Evolutionary conservation across 2,797 vertebrate species (phyloP), one percentile per base, ranked within the genome.

Genomic region (Margarornis squamiger): DNA sequence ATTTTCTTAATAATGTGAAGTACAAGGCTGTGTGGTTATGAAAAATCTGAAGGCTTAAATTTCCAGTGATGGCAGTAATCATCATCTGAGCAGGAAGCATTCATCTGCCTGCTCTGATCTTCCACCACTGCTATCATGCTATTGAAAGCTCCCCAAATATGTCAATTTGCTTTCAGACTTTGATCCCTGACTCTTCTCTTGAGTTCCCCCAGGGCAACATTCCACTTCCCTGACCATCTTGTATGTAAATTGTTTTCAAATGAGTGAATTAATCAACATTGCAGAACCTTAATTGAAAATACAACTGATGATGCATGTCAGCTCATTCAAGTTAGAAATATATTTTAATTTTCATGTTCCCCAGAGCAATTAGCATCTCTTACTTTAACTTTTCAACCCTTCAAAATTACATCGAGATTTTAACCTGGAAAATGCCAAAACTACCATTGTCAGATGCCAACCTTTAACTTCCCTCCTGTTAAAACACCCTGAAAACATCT

Each of bases 211-310:
- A 67, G 80, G 92, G 93, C 77, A 84, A 32, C 74, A 91, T 94
- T 96, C 88, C 91, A 86, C 83, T 86, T 93, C 91, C 71, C 88
- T 93, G 80, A 80, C 90, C 88, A 82, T 92, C 83, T 63, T 92
- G 71, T 88, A 93, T 94, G 95, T 92, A 97, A 95, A 95, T 96
- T 93, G 86, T 94, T 95, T 96, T 95, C 93, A 96, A 96, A 96
- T 87, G 93, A 94, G 77, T 89, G 92, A 95, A 97, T 92, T 94
- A 96, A 95, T 96, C 95, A 96, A 88, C 95, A 94, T 77, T 86
- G 90, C 83, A 89, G 92, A 96, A 93, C 90, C 71, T 93, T 94
- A 95, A 97, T 96, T 96, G 92, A 95, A 96, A 93, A 90, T 93
- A 95, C 91, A 89, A 92, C 90, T 92, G 88, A 85, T 94, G 91